Conservation (phyloP, 53 echinoderm and acorn worm genomes). For the Paelopatides confundens region DNA sequence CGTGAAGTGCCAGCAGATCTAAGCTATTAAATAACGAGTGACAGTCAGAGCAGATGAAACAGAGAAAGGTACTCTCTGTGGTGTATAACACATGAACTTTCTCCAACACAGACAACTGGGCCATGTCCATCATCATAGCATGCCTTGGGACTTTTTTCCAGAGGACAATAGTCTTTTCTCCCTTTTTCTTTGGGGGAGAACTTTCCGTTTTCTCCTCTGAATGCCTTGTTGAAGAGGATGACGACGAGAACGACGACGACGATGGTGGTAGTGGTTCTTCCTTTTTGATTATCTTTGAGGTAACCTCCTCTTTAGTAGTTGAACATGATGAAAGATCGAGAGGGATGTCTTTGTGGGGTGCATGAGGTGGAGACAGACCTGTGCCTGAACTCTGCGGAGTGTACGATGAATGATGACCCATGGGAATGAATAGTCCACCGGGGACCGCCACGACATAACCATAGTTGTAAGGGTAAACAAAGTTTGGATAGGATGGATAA, state of each 20-base stretch:
- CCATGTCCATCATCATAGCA: conserved; percentile 50
- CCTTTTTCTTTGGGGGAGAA: neutral
- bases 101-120: conserved; percentile 37
- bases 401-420: conserved; percentile 15
- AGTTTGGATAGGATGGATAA: conserved; percentile 40
- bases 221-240: neutral
- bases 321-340: conserved; percentile 41
- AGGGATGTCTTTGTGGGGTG: conserved; percentile 24
- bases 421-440: conserved; percentile 36
- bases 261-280: conserved; percentile 8
- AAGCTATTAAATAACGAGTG: conserved; percentile 28
- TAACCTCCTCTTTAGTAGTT: neutral
- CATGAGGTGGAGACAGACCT: neutral
- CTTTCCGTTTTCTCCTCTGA: neutral
- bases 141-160: conserved; percentile 38
- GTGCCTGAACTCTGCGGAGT: neutral
- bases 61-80: conserved; percentile 34
- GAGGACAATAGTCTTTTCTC: conserved; percentile 36
- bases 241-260: neutral
- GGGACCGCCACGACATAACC: conserved; percentile 40
- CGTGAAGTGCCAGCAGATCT: conserved; percentile 7
- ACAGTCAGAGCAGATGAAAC: conserved; percentile 42
- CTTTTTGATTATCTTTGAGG: conserved; percentile 12
- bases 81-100: conserved; percentile 41
- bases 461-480: conserved; percentile 47